These are phyloP conservation scores for Ameiurus melas DNA, from an alignment of 2,113 vertebrate species.

Conservation along the genomic window DNA sequence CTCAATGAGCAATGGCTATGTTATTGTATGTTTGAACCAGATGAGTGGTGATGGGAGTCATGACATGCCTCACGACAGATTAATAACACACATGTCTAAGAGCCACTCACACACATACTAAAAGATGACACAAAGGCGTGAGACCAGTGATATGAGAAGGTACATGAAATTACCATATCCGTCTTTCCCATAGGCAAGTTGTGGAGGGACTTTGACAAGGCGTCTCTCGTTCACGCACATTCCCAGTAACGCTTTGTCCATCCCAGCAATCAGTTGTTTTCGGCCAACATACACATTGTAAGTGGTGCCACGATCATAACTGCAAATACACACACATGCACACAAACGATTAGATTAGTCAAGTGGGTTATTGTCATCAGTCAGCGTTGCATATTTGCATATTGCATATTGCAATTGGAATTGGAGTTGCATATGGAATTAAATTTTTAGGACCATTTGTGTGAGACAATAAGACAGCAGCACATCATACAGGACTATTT, in stretches of 20 bases:
- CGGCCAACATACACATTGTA: slow-evolving; percentile 94
- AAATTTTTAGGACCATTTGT: neutral
- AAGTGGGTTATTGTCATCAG: neutral
- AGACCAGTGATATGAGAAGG: neutral
- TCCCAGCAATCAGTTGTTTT: slow-evolving; percentile 89
- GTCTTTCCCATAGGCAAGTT: slow-evolving; percentile 84
- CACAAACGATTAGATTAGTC: neutral
- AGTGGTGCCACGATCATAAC: slow-evolving; percentile 91
- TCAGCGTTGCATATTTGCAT: too few relatives aligned
- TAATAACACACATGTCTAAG: neutral
- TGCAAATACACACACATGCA: slow-evolving; percentile 59
- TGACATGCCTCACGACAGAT: neutral
- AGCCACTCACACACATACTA: slow-evolving; percentile 1
- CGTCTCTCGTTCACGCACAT: slow-evolving; percentile 96
- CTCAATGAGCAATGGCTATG: neutral
- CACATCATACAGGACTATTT: neutral
- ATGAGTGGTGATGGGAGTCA: neutral
- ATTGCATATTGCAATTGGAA: too few relatives aligned
- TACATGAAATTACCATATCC: slow-evolving; percentile 81
- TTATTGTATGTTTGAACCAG: slow-evolving; percentile 6
- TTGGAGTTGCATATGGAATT: neutral
- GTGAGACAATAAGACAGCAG: neutral
- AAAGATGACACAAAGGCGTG: neutral
- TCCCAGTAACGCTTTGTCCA: slow-evolving; percentile 92
- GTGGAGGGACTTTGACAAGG: slow-evolving; percentile 87